A percentile compares a stretch with the other conserved stretches of the same genome.
phyloP scores from a whole-genome alignment of 2,797 vertebrate species.

The Pelobates cultripes region DNA sequence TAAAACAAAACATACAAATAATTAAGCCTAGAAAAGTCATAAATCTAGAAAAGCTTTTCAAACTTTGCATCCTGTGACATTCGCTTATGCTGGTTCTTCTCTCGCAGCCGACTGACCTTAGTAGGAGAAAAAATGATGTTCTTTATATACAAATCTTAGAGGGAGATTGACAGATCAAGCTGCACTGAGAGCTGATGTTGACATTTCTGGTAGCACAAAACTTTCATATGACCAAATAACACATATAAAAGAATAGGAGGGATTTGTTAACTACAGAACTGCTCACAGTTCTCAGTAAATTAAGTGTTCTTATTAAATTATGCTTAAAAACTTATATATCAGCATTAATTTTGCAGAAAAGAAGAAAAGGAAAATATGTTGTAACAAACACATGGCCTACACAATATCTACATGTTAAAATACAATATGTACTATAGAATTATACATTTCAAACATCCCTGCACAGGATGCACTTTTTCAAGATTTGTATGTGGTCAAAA shows the following conservation, averaged over 20 bases:
- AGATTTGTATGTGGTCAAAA: too few relatives aligned
- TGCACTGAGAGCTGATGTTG: conserved; percentile 10
- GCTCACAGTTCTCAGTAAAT: background rate
- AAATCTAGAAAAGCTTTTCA: conserved; percentile 64
- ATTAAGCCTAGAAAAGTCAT: conserved; percentile 31
- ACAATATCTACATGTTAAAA: too few relatives aligned
- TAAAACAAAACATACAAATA: conserved; percentile 44
- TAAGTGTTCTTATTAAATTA: background rate
- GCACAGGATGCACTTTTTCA: too few relatives aligned
- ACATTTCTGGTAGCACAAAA: background rate
- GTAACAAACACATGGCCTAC: too few relatives aligned
- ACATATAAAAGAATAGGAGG: too few relatives aligned
- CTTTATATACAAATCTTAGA: conserved; percentile 8
- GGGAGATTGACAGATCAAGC: too few relatives aligned
- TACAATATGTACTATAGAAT: too few relatives aligned
- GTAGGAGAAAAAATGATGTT: background rate
- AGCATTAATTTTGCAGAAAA: too few relatives aligned
- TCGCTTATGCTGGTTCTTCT: conserved; percentile 13
- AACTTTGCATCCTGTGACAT: conserved; percentile 56
- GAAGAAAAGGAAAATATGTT: too few relatives aligned
- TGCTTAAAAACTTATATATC: too few relatives aligned
- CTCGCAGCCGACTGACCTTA: conserved; percentile 10
- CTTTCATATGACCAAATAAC: background rate
- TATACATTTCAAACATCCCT: too few relatives aligned
- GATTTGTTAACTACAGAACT: too few relatives aligned